Percentiles rank a stretch among this genome's conserved stretches.
phyloP scores from a whole-genome alignment of 2,797 vertebrate genomes.

The Lophius americanus region DNA sequence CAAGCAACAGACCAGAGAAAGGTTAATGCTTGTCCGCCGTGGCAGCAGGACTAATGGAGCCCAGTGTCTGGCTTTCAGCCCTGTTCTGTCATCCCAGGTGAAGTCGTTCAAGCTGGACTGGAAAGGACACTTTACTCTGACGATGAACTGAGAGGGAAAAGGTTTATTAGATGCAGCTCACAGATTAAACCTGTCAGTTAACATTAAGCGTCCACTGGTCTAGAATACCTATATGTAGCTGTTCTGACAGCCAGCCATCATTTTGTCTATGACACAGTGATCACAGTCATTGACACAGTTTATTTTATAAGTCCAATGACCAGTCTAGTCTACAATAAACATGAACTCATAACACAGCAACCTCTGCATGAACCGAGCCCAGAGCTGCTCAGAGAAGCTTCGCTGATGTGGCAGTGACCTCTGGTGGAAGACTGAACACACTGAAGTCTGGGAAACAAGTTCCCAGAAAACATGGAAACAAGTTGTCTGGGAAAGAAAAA shows the following conservation, averaged over 20 bases:
- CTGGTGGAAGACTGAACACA: constrained; percentile 59
- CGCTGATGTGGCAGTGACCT: constrained; percentile 52
- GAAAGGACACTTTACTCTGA: constrained; percentile 11
- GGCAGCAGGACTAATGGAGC: constrained; percentile 26
- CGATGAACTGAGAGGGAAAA: constrained; percentile 3
- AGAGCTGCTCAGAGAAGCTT: constrained; percentile 20
- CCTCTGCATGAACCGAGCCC: constrained; percentile 51
- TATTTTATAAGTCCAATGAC: constrained; percentile 30
- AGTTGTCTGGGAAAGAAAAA: not conserved
- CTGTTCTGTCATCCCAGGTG: constrained; percentile 30
- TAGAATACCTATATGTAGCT: not conserved
- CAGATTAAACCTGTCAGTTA: constrained; percentile 11
- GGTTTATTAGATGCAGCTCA: constrained; percentile 12
- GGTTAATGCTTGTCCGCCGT: constrained; percentile 28
- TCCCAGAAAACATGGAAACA: no score
- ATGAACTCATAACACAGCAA: constrained; percentile 50
- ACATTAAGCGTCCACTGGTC: not conserved
- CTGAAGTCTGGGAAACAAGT: constrained; percentile 2
- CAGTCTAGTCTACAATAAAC: constrained; percentile 22
- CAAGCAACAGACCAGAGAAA: constrained; percentile 8
- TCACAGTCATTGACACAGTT: constrained; percentile 1
- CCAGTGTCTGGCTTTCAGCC: constrained; percentile 32
- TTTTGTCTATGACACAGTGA: constrained; percentile 15
- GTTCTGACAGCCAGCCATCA: not conserved
- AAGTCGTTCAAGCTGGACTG: constrained; percentile 29